Base-by-base conservation (phyloP, 2,113 vertebrate genomes). In the Callocephalon fimbriatum region DNA sequence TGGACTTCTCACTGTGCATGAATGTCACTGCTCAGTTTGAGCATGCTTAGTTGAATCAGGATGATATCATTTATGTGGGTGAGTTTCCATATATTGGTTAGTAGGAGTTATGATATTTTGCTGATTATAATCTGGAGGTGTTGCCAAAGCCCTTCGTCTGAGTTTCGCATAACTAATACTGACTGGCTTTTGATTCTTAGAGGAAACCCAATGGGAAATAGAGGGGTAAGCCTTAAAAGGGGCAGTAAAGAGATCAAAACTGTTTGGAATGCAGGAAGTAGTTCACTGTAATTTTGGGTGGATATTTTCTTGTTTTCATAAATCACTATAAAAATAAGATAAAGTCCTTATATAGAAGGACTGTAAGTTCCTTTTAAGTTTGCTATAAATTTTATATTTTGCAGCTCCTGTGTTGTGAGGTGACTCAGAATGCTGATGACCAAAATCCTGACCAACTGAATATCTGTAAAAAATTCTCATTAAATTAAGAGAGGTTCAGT, bases 71-170 rank as follows among this genome's bases (percentile, higher is more conserved):
- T 97, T 92, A 86, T 1, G 83, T 96, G 96, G 95, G 91, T 95
- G 95, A 97, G 67, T 96, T 96, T 93, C 91, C 80, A 94, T 96
- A 82, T 95, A 95, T 92, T 88, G 82, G 86, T 95, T 98, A 96
- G 94, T 95, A 47, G 95, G 96, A 98, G 72, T 86, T 72, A 81
- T 97, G 91, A 81, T 96, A 95, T 97, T 98, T 97, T 97, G 93
- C 96, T 98, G 91, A 95, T 91, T 86, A 81, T 95, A 95, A 88
- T 94, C 92, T 86, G 77, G 75, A 65, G 87, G 73, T 92, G 73
- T 83, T 98, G 85, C 83, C 94, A 97, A 86, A 97, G 56, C 88
- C 53, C 80, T 92, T 96, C 58, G 40, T 96, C 70, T 93, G 83
- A 96, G 62, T 90, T 97, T 83, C 27, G 27, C 89, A 72, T 56